Base-by-base conservation (phyloP, 1,140 invertebrate genomes). In the Eciton burchellii region DNA sequence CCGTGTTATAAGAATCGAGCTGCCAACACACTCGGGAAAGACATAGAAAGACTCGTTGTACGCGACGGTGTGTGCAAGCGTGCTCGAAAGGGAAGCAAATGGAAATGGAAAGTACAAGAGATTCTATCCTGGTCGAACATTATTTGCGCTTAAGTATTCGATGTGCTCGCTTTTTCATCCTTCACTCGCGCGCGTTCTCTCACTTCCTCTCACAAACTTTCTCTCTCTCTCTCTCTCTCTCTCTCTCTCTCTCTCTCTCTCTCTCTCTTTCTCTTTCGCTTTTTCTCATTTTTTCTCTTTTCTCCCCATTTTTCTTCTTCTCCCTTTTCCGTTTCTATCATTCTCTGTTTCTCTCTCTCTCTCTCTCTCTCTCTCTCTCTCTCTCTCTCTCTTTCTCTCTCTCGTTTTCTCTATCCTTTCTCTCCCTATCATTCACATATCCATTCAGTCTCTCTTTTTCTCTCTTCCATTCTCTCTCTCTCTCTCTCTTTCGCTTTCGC, bases 381-480 rank as follows among this genome's bases (percentile, higher is more conserved):
- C 35, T 71, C 41, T 65, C 60, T 56, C 43, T 43, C 57, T 66
- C 43, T 83, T 63, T 72, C 82, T 74, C 35, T 26, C 60, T 73
- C 62, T 82, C n/a, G n/a, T n/a, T 71, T 24, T 65, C 60, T 56
- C 43, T 43, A 49, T 66, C 43, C 79, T 63, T 72, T 74, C 35
- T 26, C 60, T 73, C 62, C 76, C 63, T 45, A 16, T 49, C 57
- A 12, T 56, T 60, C 71, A 12, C 35, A 35, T n/a, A 21, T 41
- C 87, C 89, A 90, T 88, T 89, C 92, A 85, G 92, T 93, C 90
- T 72, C 14, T 3, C 21, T 47, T 21, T 81, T 5, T 16, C 59
- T 45, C 5, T 43, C 47, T 43, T 43, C 63, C 70, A 41, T 79
- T 12, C 29, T 8, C 43, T 68, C 68, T 68, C 52, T 68, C 68